Evolutionary conservation across 1,140 invertebrate species (phyloP).

Genomic region (Bradysia coprophila): DNA sequence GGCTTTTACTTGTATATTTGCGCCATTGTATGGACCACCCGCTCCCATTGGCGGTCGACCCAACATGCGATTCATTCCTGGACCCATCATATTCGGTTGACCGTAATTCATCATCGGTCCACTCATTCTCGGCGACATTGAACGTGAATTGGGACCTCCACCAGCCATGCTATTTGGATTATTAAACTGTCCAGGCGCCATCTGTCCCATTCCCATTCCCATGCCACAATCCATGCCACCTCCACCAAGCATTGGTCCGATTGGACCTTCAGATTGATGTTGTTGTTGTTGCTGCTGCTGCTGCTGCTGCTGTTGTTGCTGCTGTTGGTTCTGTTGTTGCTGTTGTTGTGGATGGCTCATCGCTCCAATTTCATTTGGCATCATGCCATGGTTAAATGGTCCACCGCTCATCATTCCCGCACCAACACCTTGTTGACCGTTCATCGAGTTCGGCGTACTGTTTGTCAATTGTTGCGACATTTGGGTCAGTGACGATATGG

Average conservation of each 20-base stretch:
- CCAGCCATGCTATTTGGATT: conserved; percentile 6
- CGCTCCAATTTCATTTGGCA: conserved; percentile 3
- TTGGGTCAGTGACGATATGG: conserved; percentile 81
- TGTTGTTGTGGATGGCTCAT: conserved; percentile 12
- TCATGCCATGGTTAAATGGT: conserved; percentile 27
- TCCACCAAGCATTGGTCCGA: background rate
- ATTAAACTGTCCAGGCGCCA: conserved; percentile 2
- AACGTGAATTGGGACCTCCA: conserved; percentile 10
- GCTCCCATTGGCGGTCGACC: conserved; percentile 26
- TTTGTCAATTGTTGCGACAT: conserved; percentile 85
- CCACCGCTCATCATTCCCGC: conserved; percentile 25
- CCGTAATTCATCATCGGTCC: conserved; percentile 21
- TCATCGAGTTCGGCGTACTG: conserved; percentile 33
- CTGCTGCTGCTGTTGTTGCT: conserved; percentile 13
- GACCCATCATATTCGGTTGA: conserved; percentile 7
- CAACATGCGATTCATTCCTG: conserved; percentile 22
- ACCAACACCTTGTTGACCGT: conserved; percentile 13
- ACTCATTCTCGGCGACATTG: conserved; percentile 23
- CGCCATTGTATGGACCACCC: conserved; percentile 51
- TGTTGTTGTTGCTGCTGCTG: conserved; percentile 10
- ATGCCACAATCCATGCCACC: conserved; percentile 4
- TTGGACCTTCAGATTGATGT: conserved; percentile 9
- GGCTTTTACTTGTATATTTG: conserved; percentile 84
- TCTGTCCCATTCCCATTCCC: conserved; percentile 6
- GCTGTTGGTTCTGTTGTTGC: conserved; percentile 11